A percentile compares a stretch with the other conserved stretches of the same genome.
These are phyloP conservation scores for Lasioglossum baleicum DNA, from an alignment of 1,140 invertebrate species.

Conservation along the genomic window DNA sequence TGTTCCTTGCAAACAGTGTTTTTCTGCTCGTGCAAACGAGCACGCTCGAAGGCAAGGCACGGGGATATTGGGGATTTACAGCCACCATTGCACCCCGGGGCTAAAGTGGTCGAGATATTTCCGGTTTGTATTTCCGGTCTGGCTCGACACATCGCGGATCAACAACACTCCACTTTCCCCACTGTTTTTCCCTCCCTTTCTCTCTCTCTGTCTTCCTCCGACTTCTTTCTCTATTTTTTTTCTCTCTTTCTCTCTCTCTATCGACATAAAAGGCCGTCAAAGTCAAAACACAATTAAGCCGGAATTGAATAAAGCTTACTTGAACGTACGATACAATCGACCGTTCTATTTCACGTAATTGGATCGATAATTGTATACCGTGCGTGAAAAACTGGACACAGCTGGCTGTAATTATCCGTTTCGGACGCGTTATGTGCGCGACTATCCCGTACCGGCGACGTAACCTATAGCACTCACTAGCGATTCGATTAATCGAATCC, in stretches of 20 bases:
- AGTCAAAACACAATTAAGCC: slow-evolving; percentile 48
- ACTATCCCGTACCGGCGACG: neutral
- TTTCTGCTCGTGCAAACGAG: slow-evolving; percentile 54
- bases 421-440: neutral
- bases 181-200: neutral
- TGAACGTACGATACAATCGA: slow-evolving; percentile 38
- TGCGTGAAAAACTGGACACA: slow-evolving; percentile 38
- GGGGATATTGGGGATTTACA: slow-evolving; percentile 37
- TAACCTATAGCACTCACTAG: neutral
- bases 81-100: slow-evolving; percentile 13
- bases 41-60: slow-evolving; percentile 26
- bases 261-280: slow-evolving; percentile 31
- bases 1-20: slow-evolving; percentile 66
- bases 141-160: slow-evolving; percentile 25
- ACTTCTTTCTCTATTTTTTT: neutral
- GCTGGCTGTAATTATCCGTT: slow-evolving; percentile 35
- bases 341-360: slow-evolving; percentile 39
- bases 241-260: neutral
- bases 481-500: slow-evolving; percentile 13
- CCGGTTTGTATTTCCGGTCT: slow-evolving; percentile 36
- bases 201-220: slow-evolving; percentile 5
- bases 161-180: neutral
- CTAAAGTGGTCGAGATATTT: slow-evolving; percentile 43
- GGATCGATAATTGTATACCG: slow-evolving; percentile 49
- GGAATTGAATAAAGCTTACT: slow-evolving; percentile 49